These are phyloP conservation scores for Plumapathes pennacea DNA, from an alignment of 92 coral and sea anemone genomes.

Conservation along the genomic window DNA sequence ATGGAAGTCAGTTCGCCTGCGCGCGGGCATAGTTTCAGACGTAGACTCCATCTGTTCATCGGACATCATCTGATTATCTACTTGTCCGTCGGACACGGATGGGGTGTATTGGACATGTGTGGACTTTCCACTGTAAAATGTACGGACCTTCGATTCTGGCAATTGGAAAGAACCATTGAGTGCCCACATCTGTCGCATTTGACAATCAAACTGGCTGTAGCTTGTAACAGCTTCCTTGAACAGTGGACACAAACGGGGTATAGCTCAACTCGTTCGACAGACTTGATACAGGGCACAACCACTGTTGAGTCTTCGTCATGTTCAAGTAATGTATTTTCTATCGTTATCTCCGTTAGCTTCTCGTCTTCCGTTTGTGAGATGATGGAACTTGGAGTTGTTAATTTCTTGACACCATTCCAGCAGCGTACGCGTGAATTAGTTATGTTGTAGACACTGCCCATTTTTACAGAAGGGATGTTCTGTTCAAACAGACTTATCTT, in stretches of 20 bases:
- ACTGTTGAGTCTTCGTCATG: not conserved
- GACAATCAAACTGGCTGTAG: constrained; percentile 2
- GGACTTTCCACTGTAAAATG: constrained; percentile 15
- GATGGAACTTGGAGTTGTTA: constrained; percentile 7
- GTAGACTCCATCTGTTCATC: no score
- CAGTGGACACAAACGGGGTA: constrained; percentile 4
- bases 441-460: constrained; percentile 18
- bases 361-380: constrained; percentile 6
- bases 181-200: not conserved
- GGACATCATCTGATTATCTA: no score
- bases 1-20: no score
- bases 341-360: constrained; percentile 1
- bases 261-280: not conserved
- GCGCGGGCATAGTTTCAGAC: no score
- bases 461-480: constrained; percentile 12
- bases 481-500: constrained; percentile 18
- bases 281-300: not conserved
- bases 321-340: not conserved
- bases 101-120: no score
- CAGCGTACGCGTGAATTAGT: constrained; percentile 12
- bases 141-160: constrained; percentile 6
- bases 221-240: constrained; percentile 5
- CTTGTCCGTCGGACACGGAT: no score
- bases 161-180: constrained; percentile 6
- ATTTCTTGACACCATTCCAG: constrained; percentile 19